Percentiles rank a stretch among this genome's conserved stretches.
These are phyloP conservation scores for Caiman crocodilus DNA, from an alignment of 2,797 vertebrate species.

Conservation along the genomic window DNA sequence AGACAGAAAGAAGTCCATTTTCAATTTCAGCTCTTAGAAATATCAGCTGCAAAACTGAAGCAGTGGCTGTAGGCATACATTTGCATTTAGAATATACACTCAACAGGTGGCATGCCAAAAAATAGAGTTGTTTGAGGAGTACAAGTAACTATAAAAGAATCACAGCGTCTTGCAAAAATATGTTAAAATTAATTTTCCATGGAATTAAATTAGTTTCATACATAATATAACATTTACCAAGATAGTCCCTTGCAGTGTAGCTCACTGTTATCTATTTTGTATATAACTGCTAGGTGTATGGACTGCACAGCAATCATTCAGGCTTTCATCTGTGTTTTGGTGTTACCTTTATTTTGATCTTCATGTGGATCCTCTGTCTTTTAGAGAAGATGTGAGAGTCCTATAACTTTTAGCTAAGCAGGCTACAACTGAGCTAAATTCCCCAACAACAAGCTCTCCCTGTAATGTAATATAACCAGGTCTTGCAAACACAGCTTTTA, in stretches of 20 bases:
- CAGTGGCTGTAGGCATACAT: background rate
- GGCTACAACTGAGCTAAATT: background rate
- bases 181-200: background rate
- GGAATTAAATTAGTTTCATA: background rate
- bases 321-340: conserved; percentile 8
- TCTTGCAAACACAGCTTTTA: background rate
- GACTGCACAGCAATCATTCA: conserved; percentile 8
- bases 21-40: background rate
- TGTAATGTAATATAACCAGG: background rate
- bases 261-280: background rate
- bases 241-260: background rate
- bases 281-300: conserved; percentile 2
- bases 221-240: background rate
- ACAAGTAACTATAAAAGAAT: background rate
- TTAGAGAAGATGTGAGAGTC: conserved; percentile 6
- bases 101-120: background rate
- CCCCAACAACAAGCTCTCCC: background rate
- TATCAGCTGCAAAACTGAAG: conserved; percentile 6
- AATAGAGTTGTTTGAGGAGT: background rate
- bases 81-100: background rate
- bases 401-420: conserved; percentile 25
- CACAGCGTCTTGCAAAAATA: background rate
- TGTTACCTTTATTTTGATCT: conserved; percentile 23
- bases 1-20: background rate
- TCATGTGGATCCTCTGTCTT: conserved; percentile 1